These are phyloP conservation scores for Sapayoa aenigma DNA, from an alignment of 2,113 vertebrate species.

Conservation along the genomic window DNA sequence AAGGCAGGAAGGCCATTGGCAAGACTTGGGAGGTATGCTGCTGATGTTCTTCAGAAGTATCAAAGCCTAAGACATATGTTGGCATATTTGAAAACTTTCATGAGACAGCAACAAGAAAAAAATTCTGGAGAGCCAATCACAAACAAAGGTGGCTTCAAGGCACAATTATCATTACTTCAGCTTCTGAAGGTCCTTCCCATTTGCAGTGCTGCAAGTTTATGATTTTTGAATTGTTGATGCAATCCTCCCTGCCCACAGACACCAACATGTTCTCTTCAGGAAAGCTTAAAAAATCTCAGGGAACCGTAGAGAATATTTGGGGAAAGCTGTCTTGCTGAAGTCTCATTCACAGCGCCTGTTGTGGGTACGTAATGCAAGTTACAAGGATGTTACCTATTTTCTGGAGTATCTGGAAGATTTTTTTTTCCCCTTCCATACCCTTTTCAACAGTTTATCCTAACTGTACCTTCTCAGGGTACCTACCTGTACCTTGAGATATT, in stretches of 20 bases:
- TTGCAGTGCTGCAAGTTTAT: background rate
- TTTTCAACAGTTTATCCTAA: background rate
- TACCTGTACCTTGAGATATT: background rate
- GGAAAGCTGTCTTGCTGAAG: background rate
- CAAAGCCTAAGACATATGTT: background rate
- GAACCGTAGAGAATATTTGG: background rate
- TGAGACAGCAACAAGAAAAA: background rate
- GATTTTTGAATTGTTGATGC: background rate
- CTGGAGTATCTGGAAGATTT: background rate
- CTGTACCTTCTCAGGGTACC: background rate
- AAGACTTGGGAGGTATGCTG: background rate
- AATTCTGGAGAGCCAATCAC: background rate
- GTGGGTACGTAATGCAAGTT: background rate
- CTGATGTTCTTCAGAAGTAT: background rate
- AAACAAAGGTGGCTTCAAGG: background rate
- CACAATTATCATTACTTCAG: background rate
- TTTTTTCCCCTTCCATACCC: background rate
- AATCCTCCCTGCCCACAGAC: background rate
- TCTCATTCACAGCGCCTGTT: background rate
- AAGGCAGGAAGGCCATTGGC: background rate
- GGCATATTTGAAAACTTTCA: background rate
- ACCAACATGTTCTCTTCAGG: background rate
- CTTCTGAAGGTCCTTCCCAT: background rate
- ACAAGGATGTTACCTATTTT: background rate
- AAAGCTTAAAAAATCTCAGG: background rate